Evolutionary conservation across 1,140 invertebrate species (phyloP).

Genomic region (Piezodorus guildinii): DNA sequence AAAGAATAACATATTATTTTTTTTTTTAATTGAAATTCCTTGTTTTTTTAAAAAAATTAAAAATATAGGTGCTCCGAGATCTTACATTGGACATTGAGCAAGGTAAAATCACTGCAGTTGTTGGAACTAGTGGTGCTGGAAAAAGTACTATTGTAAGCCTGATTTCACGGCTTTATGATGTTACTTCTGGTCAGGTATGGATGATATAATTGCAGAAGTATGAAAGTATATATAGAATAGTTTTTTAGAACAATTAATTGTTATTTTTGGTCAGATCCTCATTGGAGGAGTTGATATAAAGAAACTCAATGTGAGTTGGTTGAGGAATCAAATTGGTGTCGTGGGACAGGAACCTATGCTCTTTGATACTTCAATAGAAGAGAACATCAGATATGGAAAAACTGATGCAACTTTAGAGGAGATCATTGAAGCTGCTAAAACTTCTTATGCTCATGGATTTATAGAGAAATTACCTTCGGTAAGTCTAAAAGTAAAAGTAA

Average conservation of each 20-base stretch:
- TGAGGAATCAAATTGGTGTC: slow-evolving; percentile 57
- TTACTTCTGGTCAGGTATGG: background rate
- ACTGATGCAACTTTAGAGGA: slow-evolving; percentile 40
- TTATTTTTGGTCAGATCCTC: slow-evolving; percentile 12
- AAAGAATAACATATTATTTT: too few species aligned
- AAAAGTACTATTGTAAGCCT: too few species aligned
- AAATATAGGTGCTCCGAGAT: too few species aligned
- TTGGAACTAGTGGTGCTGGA: too few species aligned
- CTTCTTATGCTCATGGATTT: slow-evolving; percentile 70
- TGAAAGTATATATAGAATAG: too few species aligned
- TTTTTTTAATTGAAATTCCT: too few species aligned
- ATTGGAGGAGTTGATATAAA: too few species aligned
- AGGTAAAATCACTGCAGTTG: too few species aligned
- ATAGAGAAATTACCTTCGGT: slow-evolving; percentile 67
- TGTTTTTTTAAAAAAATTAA: background rate
- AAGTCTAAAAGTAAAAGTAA: too few species aligned
- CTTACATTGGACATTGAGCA: too few species aligned
- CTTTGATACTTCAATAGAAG: slow-evolving; percentile 57
- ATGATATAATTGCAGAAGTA: background rate
- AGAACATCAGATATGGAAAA: slow-evolving; percentile 64
- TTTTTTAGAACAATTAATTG: slow-evolving; percentile 37
- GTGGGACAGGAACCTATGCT: slow-evolving; percentile 70
- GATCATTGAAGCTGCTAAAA: slow-evolving; percentile 35
- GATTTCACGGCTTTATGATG: too few species aligned
- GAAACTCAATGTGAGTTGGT: slow-evolving; percentile 27